phyloP scores from a whole-genome alignment of 2,113 vertebrate genomes.

The Campylorhamphus procurvoides region DNA sequence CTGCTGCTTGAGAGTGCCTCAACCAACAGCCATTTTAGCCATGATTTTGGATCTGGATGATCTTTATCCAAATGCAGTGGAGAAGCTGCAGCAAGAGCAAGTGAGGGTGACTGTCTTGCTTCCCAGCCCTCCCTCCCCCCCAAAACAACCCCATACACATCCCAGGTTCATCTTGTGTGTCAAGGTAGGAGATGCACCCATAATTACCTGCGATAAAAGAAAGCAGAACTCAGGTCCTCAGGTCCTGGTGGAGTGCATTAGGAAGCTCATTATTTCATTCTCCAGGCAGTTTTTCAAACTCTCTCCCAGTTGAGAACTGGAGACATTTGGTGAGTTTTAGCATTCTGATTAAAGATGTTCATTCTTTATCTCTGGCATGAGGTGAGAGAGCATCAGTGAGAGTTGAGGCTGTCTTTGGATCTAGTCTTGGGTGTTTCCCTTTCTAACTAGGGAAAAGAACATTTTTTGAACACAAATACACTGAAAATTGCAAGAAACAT shows the following conservation, averaged over 20 bases:
- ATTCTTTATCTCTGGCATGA: neutral
- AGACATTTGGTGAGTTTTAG: neutral
- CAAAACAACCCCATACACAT: neutral
- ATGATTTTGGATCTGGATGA: neutral
- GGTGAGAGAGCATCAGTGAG: neutral
- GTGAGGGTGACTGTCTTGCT: neutral
- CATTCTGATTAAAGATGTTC: neutral
- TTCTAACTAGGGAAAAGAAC: neutral
- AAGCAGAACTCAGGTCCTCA: neutral
- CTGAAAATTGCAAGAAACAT: neutral
- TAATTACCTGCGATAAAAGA: neutral
- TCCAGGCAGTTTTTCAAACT: neutral
- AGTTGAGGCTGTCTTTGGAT: neutral
- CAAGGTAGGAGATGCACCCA: neutral
- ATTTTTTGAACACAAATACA: neutral
- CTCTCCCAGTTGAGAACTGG: neutral
- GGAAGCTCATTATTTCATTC: neutral
- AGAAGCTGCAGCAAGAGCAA: neutral
- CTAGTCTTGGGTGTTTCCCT: neutral
- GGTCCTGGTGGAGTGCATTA: neutral
- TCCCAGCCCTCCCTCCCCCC: fast-evolving
- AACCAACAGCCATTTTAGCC: neutral
- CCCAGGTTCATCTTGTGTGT: neutral
- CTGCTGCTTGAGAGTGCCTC: neutral
- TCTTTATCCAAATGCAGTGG: neutral